Evolutionary conservation across 2,888 invertebrate genomes (phyloP).

Genomic region (Plusia festucae): DNA sequence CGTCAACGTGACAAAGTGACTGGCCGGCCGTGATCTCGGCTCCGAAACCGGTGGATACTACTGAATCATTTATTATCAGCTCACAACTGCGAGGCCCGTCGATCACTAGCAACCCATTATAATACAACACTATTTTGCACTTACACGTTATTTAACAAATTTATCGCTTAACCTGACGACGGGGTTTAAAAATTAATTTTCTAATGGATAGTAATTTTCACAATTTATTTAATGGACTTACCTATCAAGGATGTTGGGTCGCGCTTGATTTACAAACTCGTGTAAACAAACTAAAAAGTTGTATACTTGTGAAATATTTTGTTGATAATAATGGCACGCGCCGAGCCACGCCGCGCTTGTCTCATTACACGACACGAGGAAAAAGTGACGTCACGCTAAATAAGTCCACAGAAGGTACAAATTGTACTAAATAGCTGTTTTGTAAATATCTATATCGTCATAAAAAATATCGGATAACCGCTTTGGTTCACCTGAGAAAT

Average conservation of each 20-base stretch:
- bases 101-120: conserved; percentile 58
- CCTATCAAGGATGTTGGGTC: conserved; percentile 52
- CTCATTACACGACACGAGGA: not conserved
- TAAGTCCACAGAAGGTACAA: conserved; percentile 58
- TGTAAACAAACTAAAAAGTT: conserved; percentile 43
- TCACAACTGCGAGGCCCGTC: conserved; percentile 49
- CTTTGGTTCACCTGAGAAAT: conserved; percentile 76
- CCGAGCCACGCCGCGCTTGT: not conserved
- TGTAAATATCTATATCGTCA: conserved; percentile 63
- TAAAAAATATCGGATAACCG: conserved; percentile 73
- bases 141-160: conserved; percentile 45
- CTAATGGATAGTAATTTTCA: conserved; percentile 46
- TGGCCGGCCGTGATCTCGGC: conserved; percentile 27
- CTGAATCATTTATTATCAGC: conserved; percentile 71
- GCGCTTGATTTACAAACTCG: conserved; percentile 40
- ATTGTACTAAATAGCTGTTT: conserved; percentile 73
- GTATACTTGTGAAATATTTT: conserved; percentile 34
- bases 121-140: conserved; percentile 46
- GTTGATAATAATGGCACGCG: not conserved
- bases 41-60: conserved; percentile 33
- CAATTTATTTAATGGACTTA: conserved; percentile 51
- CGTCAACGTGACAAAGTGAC: conserved; percentile 56
- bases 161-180: conserved; percentile 47
- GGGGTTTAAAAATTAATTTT: conserved; percentile 52
- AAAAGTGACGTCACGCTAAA: conserved; percentile 33